Evolutionary conservation across 1,140 invertebrate genomes (phyloP).

Genomic region (Danaus plexippus): DNA sequence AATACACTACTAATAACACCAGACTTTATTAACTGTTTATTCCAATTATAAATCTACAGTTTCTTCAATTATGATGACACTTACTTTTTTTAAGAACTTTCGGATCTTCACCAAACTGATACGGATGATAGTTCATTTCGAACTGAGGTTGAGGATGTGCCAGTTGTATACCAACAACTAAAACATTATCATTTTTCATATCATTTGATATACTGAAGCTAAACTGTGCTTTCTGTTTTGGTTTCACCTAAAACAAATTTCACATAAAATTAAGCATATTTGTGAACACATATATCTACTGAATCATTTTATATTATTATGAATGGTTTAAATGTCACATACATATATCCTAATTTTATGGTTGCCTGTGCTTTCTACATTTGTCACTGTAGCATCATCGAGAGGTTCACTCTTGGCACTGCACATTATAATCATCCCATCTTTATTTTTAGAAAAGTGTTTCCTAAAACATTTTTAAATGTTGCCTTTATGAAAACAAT

Average conservation of each 20-base stretch:
- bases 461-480: conserved; percentile 19
- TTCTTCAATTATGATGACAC: conserved; percentile 8
- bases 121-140: conserved; percentile 32
- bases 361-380: conserved; percentile 27
- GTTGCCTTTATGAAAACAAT: too few relatives aligned
- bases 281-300: too few relatives aligned
- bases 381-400: conserved; percentile 8
- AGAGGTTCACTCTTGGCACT: conserved; percentile 18
- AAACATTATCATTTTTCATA: conserved; percentile 38
- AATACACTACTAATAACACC: too few relatives aligned
- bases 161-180: conserved; percentile 38
- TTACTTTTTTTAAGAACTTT: conserved; percentile 33
- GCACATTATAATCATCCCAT: conserved; percentile 38
- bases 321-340: conserved; percentile 14
- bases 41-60: too few relatives aligned
- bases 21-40: too few relatives aligned
- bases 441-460: conserved; percentile 33
- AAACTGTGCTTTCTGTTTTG: conserved; percentile 35
- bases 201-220: conserved; percentile 39
- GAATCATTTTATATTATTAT: too few relatives aligned
- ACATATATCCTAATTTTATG: conserved; percentile 41
- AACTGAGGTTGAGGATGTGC: conserved; percentile 48
- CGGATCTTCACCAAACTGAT: conserved; percentile 33
- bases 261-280: conserved; percentile 3
- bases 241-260: conserved; percentile 35